Conservation (phyloP, 1,140 invertebrate genomes). For the Helicoverpa armigera region DNA sequence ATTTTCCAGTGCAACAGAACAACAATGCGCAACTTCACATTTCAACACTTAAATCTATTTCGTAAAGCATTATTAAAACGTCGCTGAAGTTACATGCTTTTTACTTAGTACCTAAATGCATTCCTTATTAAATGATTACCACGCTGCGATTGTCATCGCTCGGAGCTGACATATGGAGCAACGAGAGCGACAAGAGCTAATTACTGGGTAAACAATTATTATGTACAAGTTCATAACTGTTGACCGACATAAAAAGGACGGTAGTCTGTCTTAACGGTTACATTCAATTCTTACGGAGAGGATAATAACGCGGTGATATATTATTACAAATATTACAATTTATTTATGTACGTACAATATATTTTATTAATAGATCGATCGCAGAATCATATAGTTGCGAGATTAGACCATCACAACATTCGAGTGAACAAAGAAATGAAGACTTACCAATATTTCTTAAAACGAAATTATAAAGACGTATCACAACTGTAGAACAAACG, state of each 20-base stretch:
- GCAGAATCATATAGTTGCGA: background rate
- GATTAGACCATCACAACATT: background rate
- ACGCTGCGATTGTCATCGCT: slow-evolving; percentile 32
- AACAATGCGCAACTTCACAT: background rate
- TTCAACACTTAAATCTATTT: slow-evolving; percentile 1
- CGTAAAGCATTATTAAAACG: background rate
- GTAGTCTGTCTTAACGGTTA: slow-evolving; percentile 18
- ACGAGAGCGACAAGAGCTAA: slow-evolving; percentile 45
- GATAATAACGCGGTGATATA: background rate
- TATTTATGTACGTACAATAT: no score
- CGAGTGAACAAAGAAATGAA: background rate
- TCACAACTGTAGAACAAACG: slow-evolving; percentile 36
- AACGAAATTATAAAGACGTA: slow-evolving; percentile 18
- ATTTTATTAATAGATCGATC: no score
- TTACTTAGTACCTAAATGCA: slow-evolving; percentile 27
- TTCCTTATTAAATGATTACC: slow-evolving; percentile 44
- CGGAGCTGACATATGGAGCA: slow-evolving; percentile 21
- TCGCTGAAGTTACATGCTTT: slow-evolving; percentile 21
- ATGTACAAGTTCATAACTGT: slow-evolving; percentile 47
- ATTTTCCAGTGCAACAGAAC: background rate
- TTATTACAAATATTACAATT: background rate
- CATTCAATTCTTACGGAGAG: background rate
- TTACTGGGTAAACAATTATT: slow-evolving; percentile 47
- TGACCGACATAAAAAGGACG: slow-evolving; percentile 43
- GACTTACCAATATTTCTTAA: slow-evolving; percentile 12